Conservation (phyloP, 2,888 invertebrate species). For the Dioctria linearis region DNA sequence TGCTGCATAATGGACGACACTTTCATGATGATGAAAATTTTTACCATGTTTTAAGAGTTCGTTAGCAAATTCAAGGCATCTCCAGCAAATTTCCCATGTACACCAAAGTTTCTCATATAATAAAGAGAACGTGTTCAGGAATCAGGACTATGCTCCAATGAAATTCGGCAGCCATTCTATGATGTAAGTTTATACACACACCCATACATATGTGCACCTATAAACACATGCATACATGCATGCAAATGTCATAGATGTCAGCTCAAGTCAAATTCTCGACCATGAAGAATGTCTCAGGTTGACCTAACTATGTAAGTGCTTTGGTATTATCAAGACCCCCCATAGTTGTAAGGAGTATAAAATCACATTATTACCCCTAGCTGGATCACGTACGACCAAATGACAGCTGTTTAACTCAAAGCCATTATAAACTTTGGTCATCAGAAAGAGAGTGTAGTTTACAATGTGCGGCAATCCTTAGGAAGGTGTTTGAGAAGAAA, state of each 20-base stretch:
- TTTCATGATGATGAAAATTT: constrained; percentile 10
- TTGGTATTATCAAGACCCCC: constrained; percentile 12
- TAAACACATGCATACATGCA: no score
- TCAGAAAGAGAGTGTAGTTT: constrained; percentile 53
- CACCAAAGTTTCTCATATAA: constrained; percentile 13
- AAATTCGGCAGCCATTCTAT: constrained; percentile 17
- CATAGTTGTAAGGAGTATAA: not conserved
- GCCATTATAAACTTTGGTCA: constrained; percentile 56
- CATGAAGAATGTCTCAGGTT: constrained; percentile 14
- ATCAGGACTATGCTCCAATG: not conserved
- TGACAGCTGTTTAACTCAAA: constrained; percentile 56
- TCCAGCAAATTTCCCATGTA: not conserved
- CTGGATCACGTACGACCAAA: constrained; percentile 51
- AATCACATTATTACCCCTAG: constrained; percentile 25
- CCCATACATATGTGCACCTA: no score
- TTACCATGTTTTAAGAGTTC: constrained; percentile 21
- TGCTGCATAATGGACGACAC: not conserved
- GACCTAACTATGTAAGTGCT: not conserved
- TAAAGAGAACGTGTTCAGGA: constrained; percentile 3
- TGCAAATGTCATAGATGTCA: not conserved
- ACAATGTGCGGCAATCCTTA: constrained; percentile 35
- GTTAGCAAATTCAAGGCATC: constrained; percentile 17
- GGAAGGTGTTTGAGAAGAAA: not conserved
- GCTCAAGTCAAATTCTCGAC: constrained; percentile 7
- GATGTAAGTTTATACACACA: not conserved